A percentile compares a stretch with the other conserved stretches of the same genome.
phyloP scores from a whole-genome alignment of 2,888 invertebrate species.

The Cancer borealis region DNA sequence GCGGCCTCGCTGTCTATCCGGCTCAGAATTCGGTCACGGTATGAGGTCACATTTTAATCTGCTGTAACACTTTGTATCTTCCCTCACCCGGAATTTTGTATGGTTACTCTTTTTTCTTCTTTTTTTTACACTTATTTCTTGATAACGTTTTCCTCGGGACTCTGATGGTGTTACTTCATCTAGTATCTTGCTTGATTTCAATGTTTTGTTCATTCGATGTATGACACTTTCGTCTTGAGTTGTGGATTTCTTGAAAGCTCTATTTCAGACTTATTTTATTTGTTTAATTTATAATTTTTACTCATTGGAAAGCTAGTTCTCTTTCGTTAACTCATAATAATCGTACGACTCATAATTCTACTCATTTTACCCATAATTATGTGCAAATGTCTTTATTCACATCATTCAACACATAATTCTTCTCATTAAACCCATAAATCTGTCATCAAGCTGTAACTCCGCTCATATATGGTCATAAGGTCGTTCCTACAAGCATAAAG shows the following conservation, averaged over 20 bases:
- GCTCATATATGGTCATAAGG: not conserved
- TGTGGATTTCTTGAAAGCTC: not conserved
- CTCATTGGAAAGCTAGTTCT: not conserved
- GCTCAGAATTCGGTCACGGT: not conserved
- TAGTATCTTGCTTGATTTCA: not conserved
- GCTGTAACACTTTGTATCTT: not conserved
- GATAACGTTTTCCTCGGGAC: no score
- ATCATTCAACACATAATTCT: not conserved
- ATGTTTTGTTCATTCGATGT: not conserved
- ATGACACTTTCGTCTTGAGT: not conserved
- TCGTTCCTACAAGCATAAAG: not conserved
- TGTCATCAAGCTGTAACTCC: not conserved
- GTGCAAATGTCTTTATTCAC: not conserved
- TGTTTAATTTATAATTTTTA: not conserved
- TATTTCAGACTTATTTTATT: not conserved
- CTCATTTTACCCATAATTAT: not conserved
- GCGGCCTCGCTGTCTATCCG: not conserved
- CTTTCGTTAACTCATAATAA: not conserved
- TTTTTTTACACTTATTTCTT: not conserved
- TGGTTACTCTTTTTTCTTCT: not conserved
- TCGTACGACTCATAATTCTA: not conserved
- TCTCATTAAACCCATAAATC: not conserved
- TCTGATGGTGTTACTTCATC: not conserved
- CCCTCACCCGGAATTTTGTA: not conserved
- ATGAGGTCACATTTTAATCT: not conserved